These are phyloP conservation scores for Phyllopteryx taeniolatus DNA, from an alignment of 2,113 vertebrate genomes.

Conservation along the genomic window DNA sequence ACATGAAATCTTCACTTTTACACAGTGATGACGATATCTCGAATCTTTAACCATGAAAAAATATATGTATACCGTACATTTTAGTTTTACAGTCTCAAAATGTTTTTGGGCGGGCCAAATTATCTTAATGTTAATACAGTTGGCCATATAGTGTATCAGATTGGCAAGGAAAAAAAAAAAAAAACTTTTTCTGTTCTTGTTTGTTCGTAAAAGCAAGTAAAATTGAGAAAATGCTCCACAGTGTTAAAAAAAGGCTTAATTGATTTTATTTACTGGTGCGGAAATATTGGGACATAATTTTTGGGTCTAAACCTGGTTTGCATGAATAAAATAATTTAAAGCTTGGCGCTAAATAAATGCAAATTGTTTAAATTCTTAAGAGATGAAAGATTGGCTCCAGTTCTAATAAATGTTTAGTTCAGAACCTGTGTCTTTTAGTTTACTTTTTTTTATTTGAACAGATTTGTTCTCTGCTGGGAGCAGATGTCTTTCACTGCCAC, in stretches of 20 bases:
- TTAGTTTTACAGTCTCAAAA: no score
- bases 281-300: background rate
- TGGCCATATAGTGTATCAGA: background rate
- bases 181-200: background rate
- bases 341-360: background rate
- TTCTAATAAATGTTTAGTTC: background rate
- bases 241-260: background rate
- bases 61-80: background rate
- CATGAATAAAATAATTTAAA: background rate
- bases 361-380: background rate
- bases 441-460: background rate
- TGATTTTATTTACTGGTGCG: background rate
- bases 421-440: constrained; percentile 3
- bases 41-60: background rate
- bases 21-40: background rate
- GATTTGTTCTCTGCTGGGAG: background rate
- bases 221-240: background rate
- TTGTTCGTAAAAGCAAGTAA: background rate
- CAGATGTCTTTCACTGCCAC: background rate
- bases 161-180: no score
- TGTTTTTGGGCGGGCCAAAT: background rate
- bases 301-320: background rate
- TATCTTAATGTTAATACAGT: background rate
- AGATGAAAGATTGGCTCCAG: constrained; percentile 2
- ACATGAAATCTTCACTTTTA: background rate